Base-by-base conservation (phyloP, 2,888 invertebrate species). In the Troides helena region DNA sequence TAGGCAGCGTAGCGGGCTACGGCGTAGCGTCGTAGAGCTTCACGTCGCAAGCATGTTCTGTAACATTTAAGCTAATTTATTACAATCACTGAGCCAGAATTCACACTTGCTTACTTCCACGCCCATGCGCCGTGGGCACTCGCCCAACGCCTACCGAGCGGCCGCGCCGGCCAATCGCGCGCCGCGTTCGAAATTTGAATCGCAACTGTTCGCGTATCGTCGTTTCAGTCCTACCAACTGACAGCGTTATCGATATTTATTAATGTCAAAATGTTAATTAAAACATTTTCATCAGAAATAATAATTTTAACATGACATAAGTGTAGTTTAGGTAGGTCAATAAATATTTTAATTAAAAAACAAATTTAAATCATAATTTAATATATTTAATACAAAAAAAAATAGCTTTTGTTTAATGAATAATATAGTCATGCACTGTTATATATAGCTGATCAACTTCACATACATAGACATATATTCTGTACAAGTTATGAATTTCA, bases 81-180 rank as follows among this genome's bases (percentile, higher is more conserved):
- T 82, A 85, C 78, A 80, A 82, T 85, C 83, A 81, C 80, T 84
- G 85, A 80, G 81, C 78, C 79, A 80, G 84, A 84, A 84, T 85
- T 85, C 81, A 82, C 85, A 82, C 85, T 80, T 84, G 80, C 78
- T 77, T 77, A 78, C 72, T 76, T 73, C 85, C 91, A 91, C 92
- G 92, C 92, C 92, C 85, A 87, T 81, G 79, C 81, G 79, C 80
- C 84, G 80, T 81, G 80, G 78, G 80, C 82, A 80, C 81, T 77
- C 82, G 83, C 82, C 83, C 83, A 86, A 87, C 90, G 90, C 90
- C 91, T 86, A 80, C 83, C 75, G 72, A 70, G 75, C 83, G 81
- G 82, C 78, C 77, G 84, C 78, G 82, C 81, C 88, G 84, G 78
- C 94, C 94, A 94, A 94, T 93, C 88, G 82, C 81, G 72, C 69